Evolutionary conservation across 2,797 vertebrate genomes (phyloP), one percentile per base, ranked within the genome.

Genomic region (Hafferia zeledoni): DNA sequence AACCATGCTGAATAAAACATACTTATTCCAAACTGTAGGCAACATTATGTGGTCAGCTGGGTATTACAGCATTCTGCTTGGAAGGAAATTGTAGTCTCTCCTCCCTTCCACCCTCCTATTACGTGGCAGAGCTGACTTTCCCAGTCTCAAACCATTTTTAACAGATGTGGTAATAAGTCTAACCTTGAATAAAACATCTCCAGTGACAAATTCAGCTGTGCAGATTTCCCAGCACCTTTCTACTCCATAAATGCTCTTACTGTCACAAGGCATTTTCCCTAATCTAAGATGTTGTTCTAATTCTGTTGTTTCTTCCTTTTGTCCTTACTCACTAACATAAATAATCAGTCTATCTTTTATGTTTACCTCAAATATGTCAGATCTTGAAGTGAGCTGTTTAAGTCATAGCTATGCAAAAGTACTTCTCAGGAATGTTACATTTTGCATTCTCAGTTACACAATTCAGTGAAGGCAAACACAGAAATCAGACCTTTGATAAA

Each of bases 101-200:
- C 95, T 97, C 94, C 86, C 65, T 93, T 87, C 85, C 68, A 93
- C 35, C 77, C 87, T 95, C 77, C 80, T 89, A 90, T 71, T 95
- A 76, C 12, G 39, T 93, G 95, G 93, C 85, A 95, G 85, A 82
- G 68, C 55, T 70, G 75, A 87, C 82, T 95, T 94, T 87, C 75
- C 74, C 56, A 23, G 80, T 72, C 67, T 77, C 90, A 96, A 94
- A 76, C 69, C 92, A 87, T 74, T 82, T 80, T 65, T 77, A 84
- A 86, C 79, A 94, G 91, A 93, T 95, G 94, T 96, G 95, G 89
- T 94, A 95, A 81, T 50, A 91, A 89, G 75, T 93, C 83, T 93
- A 89, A 89, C 65, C 89, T 81, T 70, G 80, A 95, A 61, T 84
- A 79, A 86, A 96, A 93, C 57, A 91, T 61, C 50, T 78, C 37